Evolutionary conservation across 2,113 vertebrate genomes (phyloP), one percentile per base, ranked within the genome.

Genomic region (Oryzias javanicus): DNA sequence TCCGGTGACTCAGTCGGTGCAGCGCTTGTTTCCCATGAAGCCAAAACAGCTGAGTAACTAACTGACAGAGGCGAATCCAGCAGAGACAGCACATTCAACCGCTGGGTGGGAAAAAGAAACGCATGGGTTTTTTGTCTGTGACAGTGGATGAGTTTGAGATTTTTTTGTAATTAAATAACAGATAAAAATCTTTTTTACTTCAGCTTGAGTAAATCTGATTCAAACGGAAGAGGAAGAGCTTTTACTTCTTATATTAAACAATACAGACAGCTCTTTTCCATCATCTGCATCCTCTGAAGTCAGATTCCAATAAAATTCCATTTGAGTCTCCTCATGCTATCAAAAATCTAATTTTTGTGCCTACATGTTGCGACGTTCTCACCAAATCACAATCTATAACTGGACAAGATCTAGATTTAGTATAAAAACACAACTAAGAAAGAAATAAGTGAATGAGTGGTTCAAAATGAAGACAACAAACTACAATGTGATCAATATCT

Each of bases 231-330:
- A 24, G 55, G 50, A 62, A 51, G 62, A 56, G 74, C 56, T 74
- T 88, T 86, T 77, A 79, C 70, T 74, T 67, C 46, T 67, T 46
- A 60, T 56, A 68, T 57, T 44, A 79, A 81, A 90, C 86, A 92
- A 86, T 64, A 52, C 50, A 65, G 55, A 55, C 59, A 59, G 61
- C 19, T 42, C 49, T 72, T 65, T 48, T 6, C 72, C 61, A 60
- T 62, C 78, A 25, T 35, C 60, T 72, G 50, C 48, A 62, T 66
- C 48, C 76, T 57, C 59, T 60, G 60, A 67, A n/a, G 46, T 69
- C 62, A 67, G 64, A 51, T 35, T 44, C 0, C 4, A 29, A 29
- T 7, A 29, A 29, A 29, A 29, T 7, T 7, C 22, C 22, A 22
- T 22, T 22, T 22, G 22, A 22, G 22, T 22, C 22, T 22, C 22